These are phyloP conservation scores for Andrena fulva DNA, from an alignment of 2,888 invertebrate species.

Conservation along the genomic window DNA sequence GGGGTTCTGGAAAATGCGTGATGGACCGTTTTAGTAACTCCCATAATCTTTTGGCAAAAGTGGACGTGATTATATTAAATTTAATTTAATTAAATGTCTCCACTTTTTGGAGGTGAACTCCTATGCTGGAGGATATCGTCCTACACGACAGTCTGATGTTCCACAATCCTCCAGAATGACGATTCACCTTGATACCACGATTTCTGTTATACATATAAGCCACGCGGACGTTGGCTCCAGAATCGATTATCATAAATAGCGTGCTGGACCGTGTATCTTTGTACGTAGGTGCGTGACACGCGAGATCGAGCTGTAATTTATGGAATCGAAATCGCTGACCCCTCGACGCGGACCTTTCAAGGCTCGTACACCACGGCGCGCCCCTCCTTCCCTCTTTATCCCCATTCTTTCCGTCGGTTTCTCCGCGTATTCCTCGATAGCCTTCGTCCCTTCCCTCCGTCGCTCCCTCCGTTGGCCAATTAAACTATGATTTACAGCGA, in stretches of 20 bases:
- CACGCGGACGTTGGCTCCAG: conserved; percentile 32
- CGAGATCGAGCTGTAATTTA: conserved; percentile 59
- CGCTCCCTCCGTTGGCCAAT: conserved; percentile 56
- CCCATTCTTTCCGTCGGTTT: background rate
- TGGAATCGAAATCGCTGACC: conserved; percentile 61
- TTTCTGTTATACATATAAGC: conserved; percentile 15
- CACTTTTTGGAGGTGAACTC: too few relatives aligned
- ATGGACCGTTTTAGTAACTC: too few relatives aligned
- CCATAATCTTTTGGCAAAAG: too few relatives aligned
- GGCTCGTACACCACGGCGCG: background rate
- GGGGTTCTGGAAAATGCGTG: background rate
- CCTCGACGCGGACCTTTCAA: conserved; percentile 15
- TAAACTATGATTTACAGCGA: conserved; percentile 77
- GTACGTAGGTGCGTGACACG: conserved; percentile 61
- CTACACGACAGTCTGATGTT: background rate
- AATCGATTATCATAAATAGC: conserved; percentile 65
- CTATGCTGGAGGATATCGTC: background rate
- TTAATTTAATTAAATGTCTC: too few relatives aligned
- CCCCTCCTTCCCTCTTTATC: background rate
- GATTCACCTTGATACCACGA: conserved; percentile 20
- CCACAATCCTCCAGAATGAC: background rate
- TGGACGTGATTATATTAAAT: too few relatives aligned
- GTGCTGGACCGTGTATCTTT: conserved; percentile 52
- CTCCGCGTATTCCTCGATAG: background rate
- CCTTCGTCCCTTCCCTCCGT: background rate